A percentile compares a stretch with the other conserved stretches of the same genome.
These are phyloP conservation scores for Eutolmus rufibarbis DNA, from an alignment of 2,888 invertebrate species.

Conservation along the genomic window DNA sequence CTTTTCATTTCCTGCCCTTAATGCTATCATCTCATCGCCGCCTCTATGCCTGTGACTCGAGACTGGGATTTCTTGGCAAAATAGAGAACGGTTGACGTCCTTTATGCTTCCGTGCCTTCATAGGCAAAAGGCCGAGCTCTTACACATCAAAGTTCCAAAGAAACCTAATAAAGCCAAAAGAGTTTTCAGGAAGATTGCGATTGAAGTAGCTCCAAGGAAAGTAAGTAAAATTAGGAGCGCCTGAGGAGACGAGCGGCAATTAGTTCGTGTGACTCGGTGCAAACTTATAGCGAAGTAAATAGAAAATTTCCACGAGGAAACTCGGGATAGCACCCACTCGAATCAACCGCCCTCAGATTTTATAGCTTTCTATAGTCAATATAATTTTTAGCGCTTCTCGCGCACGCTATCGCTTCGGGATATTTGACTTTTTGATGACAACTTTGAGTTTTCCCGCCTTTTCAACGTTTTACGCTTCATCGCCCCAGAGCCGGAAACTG, in stretches of 20 bases:
- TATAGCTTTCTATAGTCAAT: not conserved
- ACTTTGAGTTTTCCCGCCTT: not conserved
- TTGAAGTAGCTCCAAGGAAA: not conserved
- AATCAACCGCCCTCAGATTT: not conserved
- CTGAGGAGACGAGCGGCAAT: not conserved
- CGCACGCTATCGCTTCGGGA: not conserved
- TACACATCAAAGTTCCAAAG: constrained; percentile 19
- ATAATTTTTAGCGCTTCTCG: not conserved
- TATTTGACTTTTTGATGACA: not conserved
- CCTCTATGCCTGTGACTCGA: not conserved
- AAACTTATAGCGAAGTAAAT: not conserved
- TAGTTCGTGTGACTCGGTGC: not conserved
- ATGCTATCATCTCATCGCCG: constrained; percentile 21
- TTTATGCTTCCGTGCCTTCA: not conserved
- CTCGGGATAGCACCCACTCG: not conserved
- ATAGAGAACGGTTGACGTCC: not conserved
- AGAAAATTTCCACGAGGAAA: not conserved
- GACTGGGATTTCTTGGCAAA: not conserved
- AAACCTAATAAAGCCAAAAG: constrained; percentile 29
- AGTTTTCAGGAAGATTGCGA: not conserved
- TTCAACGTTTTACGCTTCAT: not conserved
- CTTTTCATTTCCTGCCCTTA: constrained; percentile 40
- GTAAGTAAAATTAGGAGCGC: not conserved
- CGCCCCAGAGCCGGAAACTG: not conserved
- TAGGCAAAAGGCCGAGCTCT: not conserved